These are phyloP conservation scores for Saccopteryx bilineata DNA, from an alignment of 2,113 vertebrate species.

Conservation along the genomic window DNA sequence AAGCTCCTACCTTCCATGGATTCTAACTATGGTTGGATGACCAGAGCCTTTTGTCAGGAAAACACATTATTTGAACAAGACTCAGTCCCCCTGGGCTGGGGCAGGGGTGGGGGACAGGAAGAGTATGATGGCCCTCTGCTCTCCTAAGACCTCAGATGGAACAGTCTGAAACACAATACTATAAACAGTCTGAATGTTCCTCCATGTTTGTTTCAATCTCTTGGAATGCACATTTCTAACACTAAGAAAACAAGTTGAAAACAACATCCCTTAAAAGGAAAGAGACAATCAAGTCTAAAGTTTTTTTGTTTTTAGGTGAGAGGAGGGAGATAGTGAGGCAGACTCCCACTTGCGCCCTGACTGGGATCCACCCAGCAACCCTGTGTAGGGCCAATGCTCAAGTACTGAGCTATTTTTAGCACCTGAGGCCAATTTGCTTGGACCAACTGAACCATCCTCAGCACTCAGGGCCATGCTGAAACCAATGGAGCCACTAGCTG, in stretches of 20 bases:
- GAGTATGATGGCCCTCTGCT: neutral
- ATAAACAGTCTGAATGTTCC: neutral
- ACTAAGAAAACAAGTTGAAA: constrained; percentile 62
- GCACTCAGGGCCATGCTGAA: too few relatives aligned
- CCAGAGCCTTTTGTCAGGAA: neutral
- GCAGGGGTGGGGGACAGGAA: neutral
- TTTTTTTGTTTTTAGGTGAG: neutral
- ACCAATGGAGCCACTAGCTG: too few relatives aligned
- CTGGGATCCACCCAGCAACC: too few relatives aligned
- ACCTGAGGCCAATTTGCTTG: too few relatives aligned
- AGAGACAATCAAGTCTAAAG: constrained; percentile 29
- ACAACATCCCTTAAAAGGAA: constrained; percentile 47
- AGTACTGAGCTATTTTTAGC: too few relatives aligned
- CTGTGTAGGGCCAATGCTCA: too few relatives aligned
- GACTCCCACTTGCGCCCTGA: too few relatives aligned
- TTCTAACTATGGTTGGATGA: neutral
- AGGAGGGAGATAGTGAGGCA: too few relatives aligned
- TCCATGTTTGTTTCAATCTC: neutral
- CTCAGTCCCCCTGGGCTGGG: neutral
- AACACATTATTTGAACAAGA: constrained; percentile 4
- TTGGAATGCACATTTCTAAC: neutral
- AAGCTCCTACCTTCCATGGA: neutral
- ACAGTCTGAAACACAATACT: neutral
- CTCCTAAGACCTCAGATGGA: neutral
- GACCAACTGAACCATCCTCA: too few relatives aligned